Evolutionary conservation across 2,888 invertebrate species (phyloP), one percentile per base, ranked within the genome.

Genomic region (Polydrusus cervinus): DNA sequence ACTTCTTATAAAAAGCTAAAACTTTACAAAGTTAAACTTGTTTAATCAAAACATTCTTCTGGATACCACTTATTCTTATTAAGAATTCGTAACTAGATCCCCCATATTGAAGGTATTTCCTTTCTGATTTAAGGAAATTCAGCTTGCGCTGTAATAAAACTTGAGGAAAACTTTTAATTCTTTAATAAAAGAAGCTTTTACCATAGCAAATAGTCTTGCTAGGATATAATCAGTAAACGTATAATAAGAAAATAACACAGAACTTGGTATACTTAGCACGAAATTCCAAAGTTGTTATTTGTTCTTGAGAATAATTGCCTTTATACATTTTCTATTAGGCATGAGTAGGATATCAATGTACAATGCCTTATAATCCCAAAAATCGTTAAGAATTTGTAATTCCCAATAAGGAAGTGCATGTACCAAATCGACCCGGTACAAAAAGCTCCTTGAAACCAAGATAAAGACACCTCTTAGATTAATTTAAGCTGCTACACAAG

Each of bases 1-100:
- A 49, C 49, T 53, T 71, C 71, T 47, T 62, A 71, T 64, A 71
- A 71, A 71, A 71, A 49, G 40, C 40, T 43, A 10, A 51, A 71
- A 71, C 51, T 51, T 62, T 62, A 45, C 30, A 51, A 53, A 60
- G 30, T 25, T 51, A n/a, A 51, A 51, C 66, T 66, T 66, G 47
- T 69, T 69, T 69, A 69, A 69, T 69, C 69, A 60, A 69, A 69
- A 69, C 69, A 69, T 60, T 69, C 49, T 69, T 49, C 34, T 45
- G 49, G 34, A 49, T 61, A 34, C 69, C 69, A 69, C 61, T 69
- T 45, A 60, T 69, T 69, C 60, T 69, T 69, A 69, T 69, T 69
- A 69, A 69, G 69, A 69, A 69, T 69, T 61, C 69, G 40, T 60
- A 30, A 47, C 40, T 55, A 68, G 55, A 68, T 68, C 57, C 57